Conservation (phyloP, 2,113 vertebrate species). For the Phrynosoma blainvillii region DNA sequence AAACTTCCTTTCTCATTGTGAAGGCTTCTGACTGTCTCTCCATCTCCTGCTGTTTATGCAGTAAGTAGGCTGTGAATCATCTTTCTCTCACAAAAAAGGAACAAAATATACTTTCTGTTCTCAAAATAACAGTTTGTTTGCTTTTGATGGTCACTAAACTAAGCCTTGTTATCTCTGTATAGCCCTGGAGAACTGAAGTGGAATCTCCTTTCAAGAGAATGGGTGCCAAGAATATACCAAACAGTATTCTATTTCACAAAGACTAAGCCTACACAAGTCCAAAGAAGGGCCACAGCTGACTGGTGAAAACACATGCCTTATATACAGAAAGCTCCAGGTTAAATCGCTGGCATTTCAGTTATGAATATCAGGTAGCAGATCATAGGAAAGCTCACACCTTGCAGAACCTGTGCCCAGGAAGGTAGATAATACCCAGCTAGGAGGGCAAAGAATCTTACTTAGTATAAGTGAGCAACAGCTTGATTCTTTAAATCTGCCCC, state of each 20-base stretch:
- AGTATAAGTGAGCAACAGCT: no score
- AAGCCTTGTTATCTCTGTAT: neutral
- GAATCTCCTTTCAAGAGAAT: neutral
- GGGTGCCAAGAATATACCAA: conserved; percentile 12
- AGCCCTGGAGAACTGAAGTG: neutral
- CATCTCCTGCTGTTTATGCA: conserved; percentile 45
- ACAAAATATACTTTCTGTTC: conserved; percentile 43
- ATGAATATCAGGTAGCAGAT: neutral
- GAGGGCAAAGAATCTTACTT: no score
- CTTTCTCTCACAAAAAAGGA: conserved; percentile 39
- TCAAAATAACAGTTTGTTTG: conserved; percentile 37
- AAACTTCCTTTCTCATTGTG: neutral
- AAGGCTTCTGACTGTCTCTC: neutral
- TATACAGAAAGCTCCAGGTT: neutral
- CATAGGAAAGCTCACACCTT: neutral
- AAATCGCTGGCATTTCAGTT: neutral
- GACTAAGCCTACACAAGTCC: conserved; percentile 11
- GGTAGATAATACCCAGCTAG: no score
- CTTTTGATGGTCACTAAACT: conserved; percentile 11
- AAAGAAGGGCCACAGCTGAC: neutral
- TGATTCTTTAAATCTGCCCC: no score
- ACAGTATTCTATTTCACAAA: neutral
- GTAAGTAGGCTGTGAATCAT: conserved; percentile 53
- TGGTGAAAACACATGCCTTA: neutral
- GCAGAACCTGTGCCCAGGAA: neutral